Conservation (phyloP, 2,113 vertebrate species). For the Scolopax mira region DNA sequence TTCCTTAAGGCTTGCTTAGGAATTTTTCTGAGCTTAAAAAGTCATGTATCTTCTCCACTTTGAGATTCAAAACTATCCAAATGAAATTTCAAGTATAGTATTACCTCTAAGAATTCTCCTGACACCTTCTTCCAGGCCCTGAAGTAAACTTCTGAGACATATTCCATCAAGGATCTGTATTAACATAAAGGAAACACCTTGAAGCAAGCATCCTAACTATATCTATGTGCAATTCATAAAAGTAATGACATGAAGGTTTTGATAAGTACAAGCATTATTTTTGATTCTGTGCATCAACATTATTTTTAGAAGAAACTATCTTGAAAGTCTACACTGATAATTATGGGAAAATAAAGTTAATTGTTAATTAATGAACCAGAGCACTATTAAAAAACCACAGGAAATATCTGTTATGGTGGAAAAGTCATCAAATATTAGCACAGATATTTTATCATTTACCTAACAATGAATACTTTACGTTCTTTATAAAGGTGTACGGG, state of each 20-base stretch:
- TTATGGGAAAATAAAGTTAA: not conserved
- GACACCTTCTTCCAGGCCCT: slow-evolving; percentile 93
- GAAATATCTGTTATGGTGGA: not conserved
- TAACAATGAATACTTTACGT: not conserved
- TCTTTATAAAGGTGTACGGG: not conserved
- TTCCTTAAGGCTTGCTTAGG: not conserved
- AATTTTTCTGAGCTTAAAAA: not conserved
- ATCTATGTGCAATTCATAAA: not conserved
- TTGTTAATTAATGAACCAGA: not conserved
- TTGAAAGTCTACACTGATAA: not conserved
- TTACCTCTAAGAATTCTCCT: slow-evolving; percentile 80
- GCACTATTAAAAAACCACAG: not conserved
- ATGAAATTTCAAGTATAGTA: not conserved
- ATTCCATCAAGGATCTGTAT: slow-evolving; percentile 71
- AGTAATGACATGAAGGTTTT: not conserved
- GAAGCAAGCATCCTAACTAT: not conserved
- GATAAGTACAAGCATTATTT: not conserved
- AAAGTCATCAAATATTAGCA: not conserved
- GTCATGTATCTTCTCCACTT: not conserved
- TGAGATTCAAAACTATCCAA: not conserved
- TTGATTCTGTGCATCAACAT: not conserved
- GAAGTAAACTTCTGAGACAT: slow-evolving; percentile 90
- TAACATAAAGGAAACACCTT: not conserved
- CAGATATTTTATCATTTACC: not conserved
- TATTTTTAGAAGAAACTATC: not conserved